phyloP scores from a whole-genome alignment of 2,113 vertebrate species.

The Arizona elegans region DNA sequence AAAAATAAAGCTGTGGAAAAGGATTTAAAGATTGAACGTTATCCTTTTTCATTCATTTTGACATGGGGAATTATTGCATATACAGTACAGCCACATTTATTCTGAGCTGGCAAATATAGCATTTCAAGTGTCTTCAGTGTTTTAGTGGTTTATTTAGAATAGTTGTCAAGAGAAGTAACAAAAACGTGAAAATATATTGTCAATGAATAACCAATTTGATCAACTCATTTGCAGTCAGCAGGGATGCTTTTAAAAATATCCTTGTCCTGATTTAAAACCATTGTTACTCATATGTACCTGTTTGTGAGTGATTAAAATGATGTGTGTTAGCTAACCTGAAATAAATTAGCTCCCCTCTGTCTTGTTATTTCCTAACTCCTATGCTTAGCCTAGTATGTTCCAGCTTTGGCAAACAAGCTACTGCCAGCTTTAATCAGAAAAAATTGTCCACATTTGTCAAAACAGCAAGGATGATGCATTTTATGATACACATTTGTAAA shows the following conservation, averaged over 20 bases:
- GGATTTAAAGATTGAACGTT: conserved; percentile 61
- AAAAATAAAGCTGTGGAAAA: conserved; percentile 59
- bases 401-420: background rate
- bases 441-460: background rate
- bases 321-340: background rate
- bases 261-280: background rate
- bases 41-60: conserved; percentile 58
- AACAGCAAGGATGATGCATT: background rate
- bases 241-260: background rate
- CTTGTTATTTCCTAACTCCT: background rate
- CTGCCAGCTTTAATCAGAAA: background rate
- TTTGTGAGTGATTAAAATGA: background rate
- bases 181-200: background rate
- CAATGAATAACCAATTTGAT: background rate
- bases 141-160: background rate
- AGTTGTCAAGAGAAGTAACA: background rate
- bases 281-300: background rate
- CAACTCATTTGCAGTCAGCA: background rate
- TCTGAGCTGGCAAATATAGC: background rate
- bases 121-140: background rate
- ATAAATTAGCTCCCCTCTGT: background rate
- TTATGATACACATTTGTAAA: background rate
- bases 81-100: background rate
- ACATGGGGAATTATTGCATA: conserved; percentile 30
- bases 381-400: background rate